Conservation (phyloP, 2,797 vertebrate genomes). For the Characodon lateralis region DNA sequence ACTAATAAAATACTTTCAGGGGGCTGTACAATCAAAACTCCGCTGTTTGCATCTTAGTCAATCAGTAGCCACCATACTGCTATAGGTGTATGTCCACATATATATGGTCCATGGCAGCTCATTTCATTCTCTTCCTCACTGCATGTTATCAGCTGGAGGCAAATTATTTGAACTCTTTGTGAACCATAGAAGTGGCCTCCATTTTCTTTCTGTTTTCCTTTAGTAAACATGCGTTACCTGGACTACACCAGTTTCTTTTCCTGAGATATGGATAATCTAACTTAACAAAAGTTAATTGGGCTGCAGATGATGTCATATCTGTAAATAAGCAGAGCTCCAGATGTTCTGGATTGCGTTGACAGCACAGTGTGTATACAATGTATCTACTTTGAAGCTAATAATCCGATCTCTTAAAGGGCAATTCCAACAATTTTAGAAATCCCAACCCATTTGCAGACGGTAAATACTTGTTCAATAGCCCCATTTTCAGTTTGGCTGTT, state of each 20-base stretch:
- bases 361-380: background rate
- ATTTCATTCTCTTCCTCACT: conserved; percentile 14
- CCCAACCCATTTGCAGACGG: background rate
- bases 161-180: conserved; percentile 54
- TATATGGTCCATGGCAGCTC: conserved; percentile 3
- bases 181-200: conserved; percentile 35
- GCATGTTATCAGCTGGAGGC: conserved; percentile 28
- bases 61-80: conserved; percentile 53
- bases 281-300: conserved; percentile 2
- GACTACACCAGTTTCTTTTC: conserved; percentile 6
- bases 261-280: conserved; percentile 19
- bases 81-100: conserved; percentile 18
- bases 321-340: conserved; percentile 8
- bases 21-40: conserved; percentile 15
- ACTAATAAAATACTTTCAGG: conserved; percentile 43
- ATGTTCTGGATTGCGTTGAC: conserved; percentile 18
- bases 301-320: conserved; percentile 10
- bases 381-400: background rate
- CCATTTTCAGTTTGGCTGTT: background rate
- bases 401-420: background rate
- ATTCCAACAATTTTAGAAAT: background rate
- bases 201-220: conserved; percentile 30
- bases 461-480: background rate
- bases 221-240: conserved; percentile 41
- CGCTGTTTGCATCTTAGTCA: conserved; percentile 61